Conservation (phyloP, 2,888 invertebrate genomes). For the Sinopyrophorus schimmeli region DNA sequence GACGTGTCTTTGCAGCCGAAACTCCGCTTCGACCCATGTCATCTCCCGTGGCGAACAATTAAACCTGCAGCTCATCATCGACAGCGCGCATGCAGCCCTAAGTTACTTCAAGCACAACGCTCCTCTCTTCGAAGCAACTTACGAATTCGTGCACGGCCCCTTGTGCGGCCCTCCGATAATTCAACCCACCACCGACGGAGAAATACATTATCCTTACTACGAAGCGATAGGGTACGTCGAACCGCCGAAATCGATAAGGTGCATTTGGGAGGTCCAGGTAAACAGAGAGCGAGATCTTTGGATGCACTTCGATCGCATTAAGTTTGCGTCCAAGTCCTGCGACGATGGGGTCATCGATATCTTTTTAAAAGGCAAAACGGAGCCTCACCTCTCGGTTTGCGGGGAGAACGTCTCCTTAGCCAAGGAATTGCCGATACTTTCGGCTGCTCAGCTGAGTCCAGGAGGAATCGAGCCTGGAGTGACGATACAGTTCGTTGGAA, state of each 20-base stretch:
- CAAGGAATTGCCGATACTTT: constrained; percentile 77
- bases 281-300: constrained; percentile 83
- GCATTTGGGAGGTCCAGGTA: constrained; percentile 65
- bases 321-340: constrained; percentile 82
- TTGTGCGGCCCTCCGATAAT: constrained; percentile 83
- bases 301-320: constrained; percentile 84
- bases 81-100: constrained; percentile 81
- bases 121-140: constrained; percentile 83
- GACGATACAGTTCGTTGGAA: constrained; percentile 67
- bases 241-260: constrained; percentile 67
- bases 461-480: constrained; percentile 62
- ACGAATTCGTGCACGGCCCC: constrained; percentile 88
- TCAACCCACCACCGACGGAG: constrained; percentile 79
- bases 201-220: constrained; percentile 84
- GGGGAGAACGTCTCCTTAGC: constrained; percentile 84
- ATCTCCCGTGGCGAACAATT: constrained; percentile 71
- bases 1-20: constrained; percentile 73
- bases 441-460: constrained; percentile 75
- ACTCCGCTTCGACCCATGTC: constrained; percentile 62
- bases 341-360: constrained; percentile 86
- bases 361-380: constrained; percentile 61
- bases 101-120: constrained; percentile 86
- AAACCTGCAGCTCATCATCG: constrained; percentile 80
- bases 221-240: constrained; percentile 74
- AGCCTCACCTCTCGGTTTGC: constrained; percentile 80